Base-by-base conservation (phyloP, 2,797 vertebrate species). In the Menidia menidia region DNA sequence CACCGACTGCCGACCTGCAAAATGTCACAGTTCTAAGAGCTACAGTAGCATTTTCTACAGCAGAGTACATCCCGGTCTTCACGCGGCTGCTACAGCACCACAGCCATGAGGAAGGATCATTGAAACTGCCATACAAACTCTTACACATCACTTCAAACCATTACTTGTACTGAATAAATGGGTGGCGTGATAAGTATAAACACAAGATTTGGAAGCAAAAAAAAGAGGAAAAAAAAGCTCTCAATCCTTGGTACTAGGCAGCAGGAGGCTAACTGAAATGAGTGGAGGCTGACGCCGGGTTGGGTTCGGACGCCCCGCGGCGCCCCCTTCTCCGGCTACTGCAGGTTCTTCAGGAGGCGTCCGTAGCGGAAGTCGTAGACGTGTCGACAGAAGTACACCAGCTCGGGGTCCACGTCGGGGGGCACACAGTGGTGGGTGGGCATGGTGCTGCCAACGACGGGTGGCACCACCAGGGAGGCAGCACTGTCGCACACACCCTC, bases 301-400 rank as follows among this genome's bases (percentile, higher is more conserved):
- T 48, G 41, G 58, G 31, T 54, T 68, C 71, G 71, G 56, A 73
- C 31, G 25, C 12, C 57, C 39, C 1, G 42, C 54, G 32, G 25
- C 25, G 25, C 25, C 25, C 25, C 25, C 1, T 35, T 57, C 56
- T 61, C 66, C 6, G 65, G 77, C 94, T 99, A 99, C 94, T 99
- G 98, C 5, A 98, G 96, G 90, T 99, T 99, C 94, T 99, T 99
- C 85, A 99, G 93, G 89, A 99, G 97, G 86, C 98, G 98, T 64
- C 97, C 97, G 5, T 96, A 97, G 82, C 98, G 94, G 90, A 98
- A 99, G 91, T 99, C 98, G 18, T 99, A 99, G 93, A 99, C 98
- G 45, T 99, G 97, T 78, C 98, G 97, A 89, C 98, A 99, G 90
- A 99, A 96, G 82, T 97, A 98, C 91, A 99, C 97, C 92, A 98